Base-by-base conservation (phyloP, 2,113 vertebrate genomes). In the Nerophis lumbriciformis region DNA sequence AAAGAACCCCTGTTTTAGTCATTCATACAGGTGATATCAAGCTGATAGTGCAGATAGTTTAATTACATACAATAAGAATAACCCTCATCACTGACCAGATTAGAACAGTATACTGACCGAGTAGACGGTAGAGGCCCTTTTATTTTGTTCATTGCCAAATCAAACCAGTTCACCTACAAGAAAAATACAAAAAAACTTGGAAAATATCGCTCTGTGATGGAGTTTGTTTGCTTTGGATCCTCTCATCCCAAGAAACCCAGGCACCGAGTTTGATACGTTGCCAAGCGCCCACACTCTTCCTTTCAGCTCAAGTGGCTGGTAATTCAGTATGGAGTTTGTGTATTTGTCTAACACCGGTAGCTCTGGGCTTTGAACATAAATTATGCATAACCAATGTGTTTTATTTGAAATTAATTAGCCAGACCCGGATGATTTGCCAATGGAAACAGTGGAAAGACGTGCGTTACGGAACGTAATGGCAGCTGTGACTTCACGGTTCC, bases 341-440 rank as follows among this genome's bases (percentile, higher is more conserved):
- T 90, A 87, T 91, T 92, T 91, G 70, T 89, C 73, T 84, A 85
- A 88, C 85, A 88, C 82, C 59, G 3, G 85, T 87, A 86, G 86
- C 87, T 88, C 71, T 77, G 73, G 85, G 87, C 79, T 82, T 79
- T 77, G 75, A 65, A 70, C 77, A 88, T 88, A 85, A 88, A 91
- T 90, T 87, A 89, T 87, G 85, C 85, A 89, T 86, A 88, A 79
- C 82, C 77, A 78, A 73, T 87, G 76, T 76, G 79, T 89, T 83
- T 89, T 84, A 87, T 89, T 87, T 87, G 58, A 86, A 90, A 92
- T 90, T 85, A 88, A 90, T 91, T 90, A 88, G 81, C 76, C 70
- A 54, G 19, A 69, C 68, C 73, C 76, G 61, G 68, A 75, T 80
- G 71, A 64, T 82, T 83, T 83, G 79, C 81, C 88, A 90, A 80